Percentiles rank a stretch among this genome's conserved stretches.
Evolutionary conservation across 2,888 invertebrate species (phyloP).

Genomic region (Villa cingulata): DNA sequence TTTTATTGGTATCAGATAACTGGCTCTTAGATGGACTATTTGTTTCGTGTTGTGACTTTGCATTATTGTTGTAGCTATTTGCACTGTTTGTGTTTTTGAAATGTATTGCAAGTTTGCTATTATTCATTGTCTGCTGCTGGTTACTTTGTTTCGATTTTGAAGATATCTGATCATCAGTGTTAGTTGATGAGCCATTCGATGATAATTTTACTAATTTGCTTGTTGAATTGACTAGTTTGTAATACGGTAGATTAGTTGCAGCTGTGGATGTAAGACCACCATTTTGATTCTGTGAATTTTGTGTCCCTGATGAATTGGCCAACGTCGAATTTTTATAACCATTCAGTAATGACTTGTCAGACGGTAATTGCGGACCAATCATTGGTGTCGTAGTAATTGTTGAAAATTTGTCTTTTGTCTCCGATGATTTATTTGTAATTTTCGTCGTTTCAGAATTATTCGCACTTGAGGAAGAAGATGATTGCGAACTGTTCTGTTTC

Average conservation of each 20-base stretch:
- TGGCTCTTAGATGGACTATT: slow-evolving; percentile 20
- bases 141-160: slow-evolving; percentile 19
- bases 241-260: slow-evolving; percentile 4
- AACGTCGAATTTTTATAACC: slow-evolving; percentile 1
- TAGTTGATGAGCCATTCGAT: background rate
- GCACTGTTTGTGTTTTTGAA: slow-evolving; percentile 35
- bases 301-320: background rate
- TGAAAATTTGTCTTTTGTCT: slow-evolving; percentile 9
- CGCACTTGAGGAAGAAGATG: background rate
- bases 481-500: slow-evolving; percentile 3
- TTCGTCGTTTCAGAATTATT: no score
- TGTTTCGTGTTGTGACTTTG: slow-evolving; percentile 25
- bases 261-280: background rate
- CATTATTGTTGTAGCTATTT: slow-evolving; percentile 15
- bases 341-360: slow-evolving; percentile 12
- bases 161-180: slow-evolving; percentile 4
- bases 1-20: slow-evolving; percentile 23
- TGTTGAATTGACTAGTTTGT: slow-evolving; percentile 33
- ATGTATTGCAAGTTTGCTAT: slow-evolving; percentile 39
- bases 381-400: slow-evolving; percentile 8
- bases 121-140: slow-evolving; percentile 16
- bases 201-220: slow-evolving; percentile 28
- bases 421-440: slow-evolving; percentile 5
- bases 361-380: slow-evolving; percentile 24
- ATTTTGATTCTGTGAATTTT: slow-evolving; percentile 1